Evolutionary conservation across 2,797 vertebrate species (phyloP).

Genomic region (Sebastes diploproa): DNA sequence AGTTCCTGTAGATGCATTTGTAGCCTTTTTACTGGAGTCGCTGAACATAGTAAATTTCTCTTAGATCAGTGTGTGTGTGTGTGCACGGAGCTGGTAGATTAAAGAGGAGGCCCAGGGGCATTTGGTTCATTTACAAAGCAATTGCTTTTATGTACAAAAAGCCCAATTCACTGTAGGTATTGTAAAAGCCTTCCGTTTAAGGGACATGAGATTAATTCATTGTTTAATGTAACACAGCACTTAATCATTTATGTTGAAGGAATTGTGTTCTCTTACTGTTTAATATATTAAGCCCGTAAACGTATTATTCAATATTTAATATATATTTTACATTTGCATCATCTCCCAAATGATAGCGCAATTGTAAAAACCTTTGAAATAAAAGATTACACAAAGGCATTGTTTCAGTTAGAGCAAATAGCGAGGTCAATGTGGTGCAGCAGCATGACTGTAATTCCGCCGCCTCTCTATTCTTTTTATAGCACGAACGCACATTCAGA

Average conservation of each 20-base stretch:
- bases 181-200: slow-evolving; percentile 80
- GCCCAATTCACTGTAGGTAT: slow-evolving; percentile 80
- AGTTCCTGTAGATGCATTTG: slow-evolving; percentile 5
- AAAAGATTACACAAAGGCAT: slow-evolving; percentile 22
- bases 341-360: slow-evolving; percentile 11
- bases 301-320: slow-evolving; percentile 37
- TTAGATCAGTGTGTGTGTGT: slow-evolving; percentile 28
- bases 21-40: slow-evolving; percentile 14
- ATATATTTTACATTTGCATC: slow-evolving; percentile 16
- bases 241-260: slow-evolving; percentile 66
- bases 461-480: slow-evolving; percentile 76
- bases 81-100: slow-evolving; percentile 68
- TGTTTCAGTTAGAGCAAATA: slow-evolving; percentile 43
- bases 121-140: slow-evolving; percentile 79
- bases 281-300: slow-evolving; percentile 35
- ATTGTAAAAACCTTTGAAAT: neutral
- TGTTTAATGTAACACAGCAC: slow-evolving; percentile 68
- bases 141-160: slow-evolving; percentile 80
- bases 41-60: slow-evolving; percentile 37
- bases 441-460: slow-evolving; percentile 41
- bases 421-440: slow-evolving; percentile 27
- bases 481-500: slow-evolving; percentile 62
- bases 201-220: slow-evolving; percentile 66
- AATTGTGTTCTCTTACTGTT: slow-evolving; percentile 43
- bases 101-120: slow-evolving; percentile 78